Base-by-base conservation (phyloP, 2,888 invertebrate genomes). In the Neelides folsomi region DNA sequence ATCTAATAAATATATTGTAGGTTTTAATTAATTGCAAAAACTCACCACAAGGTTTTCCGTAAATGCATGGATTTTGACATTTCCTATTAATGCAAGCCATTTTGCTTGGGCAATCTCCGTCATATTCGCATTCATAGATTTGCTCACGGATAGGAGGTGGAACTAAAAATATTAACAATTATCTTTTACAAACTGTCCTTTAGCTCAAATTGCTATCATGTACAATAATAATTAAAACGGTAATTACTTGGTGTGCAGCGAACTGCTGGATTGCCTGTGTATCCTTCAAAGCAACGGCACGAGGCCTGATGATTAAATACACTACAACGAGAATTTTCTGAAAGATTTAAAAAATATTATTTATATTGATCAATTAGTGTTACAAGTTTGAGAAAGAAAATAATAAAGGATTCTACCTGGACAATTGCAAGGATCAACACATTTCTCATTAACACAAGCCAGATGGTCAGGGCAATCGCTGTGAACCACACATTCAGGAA, bases 351-450 rank as follows among this genome's bases (percentile, higher is more conserved):
- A n/a, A n/a, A n/a, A n/a, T n/a, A n/a, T n/a, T n/a, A n/a, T n/a
- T n/a, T n/a, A n/a, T n/a, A n/a, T n/a, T n/a, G n/a, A n/a, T n/a
- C n/a, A n/a, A n/a, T n/a, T n/a, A n/a, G n/a, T n/a, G n/a, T n/a
- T n/a, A n/a, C n/a, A n/a, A n/a, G n/a, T n/a, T n/a, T n/a, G n/a
- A n/a, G n/a, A n/a, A n/a, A n/a, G n/a, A n/a, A n/a, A n/a, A 5
- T 27, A 27, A 27, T 27, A 5, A 3, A 27, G 7, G 7, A 27
- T 27, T 7, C 27, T 27, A 27, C 27, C 27, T n/a, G 86, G 85
- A 68, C 89, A 90, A 49, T 82, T 78, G 70, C 90, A 92, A 7
- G 89, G 89, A 72, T 85, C 81, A 66, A 79, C 79, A 67, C 92
- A 93, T 53, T 77, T 78, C 66, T 82, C 82, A 62, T 80, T 80